Conservation (phyloP, 2,797 vertebrate species). For the Sebastes iracundus region DNA sequence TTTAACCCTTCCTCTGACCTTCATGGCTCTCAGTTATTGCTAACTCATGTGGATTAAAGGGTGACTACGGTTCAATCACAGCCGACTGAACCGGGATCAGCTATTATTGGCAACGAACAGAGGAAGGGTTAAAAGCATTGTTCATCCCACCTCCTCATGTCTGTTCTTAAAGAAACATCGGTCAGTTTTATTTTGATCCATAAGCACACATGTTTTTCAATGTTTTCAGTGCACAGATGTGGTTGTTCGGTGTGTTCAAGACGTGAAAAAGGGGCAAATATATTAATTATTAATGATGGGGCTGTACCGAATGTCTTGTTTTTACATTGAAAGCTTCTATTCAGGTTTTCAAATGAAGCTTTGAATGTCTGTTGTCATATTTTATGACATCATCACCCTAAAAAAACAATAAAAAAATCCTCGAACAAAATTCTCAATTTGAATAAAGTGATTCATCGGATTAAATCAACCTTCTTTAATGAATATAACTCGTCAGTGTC, state of each 20-base stretch:
- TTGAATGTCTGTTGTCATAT: not conserved
- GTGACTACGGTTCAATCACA: not conserved
- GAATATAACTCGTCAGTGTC: not conserved
- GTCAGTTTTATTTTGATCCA: not conserved
- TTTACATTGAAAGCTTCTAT: not conserved
- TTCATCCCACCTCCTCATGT: slow-evolving; percentile 42
- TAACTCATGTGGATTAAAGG: not conserved
- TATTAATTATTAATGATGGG: not conserved
- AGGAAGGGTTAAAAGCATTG: slow-evolving; percentile 63
- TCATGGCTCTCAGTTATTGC: not conserved
- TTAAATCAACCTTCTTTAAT: not conserved
- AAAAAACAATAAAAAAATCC: not conserved
- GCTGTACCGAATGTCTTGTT: not conserved
- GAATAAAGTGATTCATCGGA: not conserved
- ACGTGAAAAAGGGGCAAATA: slow-evolving; percentile 1
- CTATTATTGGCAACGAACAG: slow-evolving; percentile 1
- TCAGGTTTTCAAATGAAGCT: not conserved
- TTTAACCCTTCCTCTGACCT: slow-evolving; percentile 69
- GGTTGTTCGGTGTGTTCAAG: not conserved
- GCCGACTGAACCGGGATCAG: not conserved
- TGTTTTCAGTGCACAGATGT: not conserved
- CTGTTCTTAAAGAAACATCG: slow-evolving; percentile 7
- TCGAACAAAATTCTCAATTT: not conserved
- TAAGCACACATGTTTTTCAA: not conserved
- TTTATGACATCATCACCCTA: not conserved